Conservation (phyloP, 2,888 invertebrate species). For the Pseudococcus longispinus region DNA sequence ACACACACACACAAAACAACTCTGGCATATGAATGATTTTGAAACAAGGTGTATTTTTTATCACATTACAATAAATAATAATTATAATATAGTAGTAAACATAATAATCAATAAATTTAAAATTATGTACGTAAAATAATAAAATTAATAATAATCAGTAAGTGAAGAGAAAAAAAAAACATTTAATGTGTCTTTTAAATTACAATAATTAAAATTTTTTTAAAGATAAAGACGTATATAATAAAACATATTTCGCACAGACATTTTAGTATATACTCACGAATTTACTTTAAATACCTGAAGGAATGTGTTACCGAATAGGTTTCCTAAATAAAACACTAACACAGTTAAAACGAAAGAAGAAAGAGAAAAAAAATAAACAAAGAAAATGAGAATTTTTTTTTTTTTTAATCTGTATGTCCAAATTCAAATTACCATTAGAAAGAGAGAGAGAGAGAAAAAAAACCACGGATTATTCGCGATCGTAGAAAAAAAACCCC, state of each 20-base stretch:
- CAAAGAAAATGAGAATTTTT: conserved; percentile 38
- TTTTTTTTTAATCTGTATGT: neutral
- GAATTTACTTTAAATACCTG: conserved; percentile 55
- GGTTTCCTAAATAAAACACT: conserved; percentile 55
- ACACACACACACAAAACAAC: conserved; percentile 50
- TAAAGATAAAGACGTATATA: conserved; percentile 54
- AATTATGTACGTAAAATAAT: conserved; percentile 56
- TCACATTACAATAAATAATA: conserved; percentile 57
- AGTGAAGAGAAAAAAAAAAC: conserved; percentile 58
- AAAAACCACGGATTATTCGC: neutral
- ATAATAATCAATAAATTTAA: conserved; percentile 55
- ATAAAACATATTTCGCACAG: conserved; percentile 55
- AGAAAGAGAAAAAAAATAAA: conserved; percentile 16
- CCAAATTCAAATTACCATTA: neutral
- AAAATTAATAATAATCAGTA: conserved; percentile 56
- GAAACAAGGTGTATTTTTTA: conserved; percentile 57
- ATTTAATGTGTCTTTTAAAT: conserved; percentile 60
- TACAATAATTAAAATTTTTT: conserved; percentile 57
- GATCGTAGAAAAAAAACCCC: neutral
- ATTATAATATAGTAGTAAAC: conserved; percentile 54
- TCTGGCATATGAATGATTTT: conserved; percentile 53
- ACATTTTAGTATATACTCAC: conserved; percentile 51
- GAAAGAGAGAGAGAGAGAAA: neutral
- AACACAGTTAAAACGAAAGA: conserved; percentile 51
- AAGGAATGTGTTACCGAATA: conserved; percentile 56